phyloP scores from a whole-genome alignment of 2,888 invertebrate species.

The Bellardia bayeri region DNA sequence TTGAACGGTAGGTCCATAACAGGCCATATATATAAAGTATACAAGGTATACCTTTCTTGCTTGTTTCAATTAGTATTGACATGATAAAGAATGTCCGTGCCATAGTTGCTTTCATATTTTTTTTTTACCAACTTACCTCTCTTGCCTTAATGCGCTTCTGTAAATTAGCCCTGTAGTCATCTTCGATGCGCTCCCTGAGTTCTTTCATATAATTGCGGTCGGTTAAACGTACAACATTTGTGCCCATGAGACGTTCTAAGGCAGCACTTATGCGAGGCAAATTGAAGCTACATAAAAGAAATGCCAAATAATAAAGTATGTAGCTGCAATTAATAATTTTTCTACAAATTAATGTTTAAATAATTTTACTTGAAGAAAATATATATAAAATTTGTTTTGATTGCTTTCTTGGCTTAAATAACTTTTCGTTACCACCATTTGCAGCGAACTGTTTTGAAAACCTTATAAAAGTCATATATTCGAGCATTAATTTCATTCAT shows the following conservation, averaged over 20 bases:
- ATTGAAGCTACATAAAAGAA: conserved; percentile 79
- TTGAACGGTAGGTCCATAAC: too few species aligned
- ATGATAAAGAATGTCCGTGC: too few species aligned
- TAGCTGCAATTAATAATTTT: not conserved
- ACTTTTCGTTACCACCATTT: conserved; percentile 46
- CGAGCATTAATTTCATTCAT: not conserved
- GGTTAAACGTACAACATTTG: conserved; percentile 87
- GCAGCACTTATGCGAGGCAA: conserved; percentile 83
- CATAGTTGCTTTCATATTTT: too few species aligned
- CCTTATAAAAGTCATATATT: conserved; percentile 8
- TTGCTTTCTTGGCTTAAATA: not conserved
- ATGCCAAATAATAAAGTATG: conserved; percentile 10
- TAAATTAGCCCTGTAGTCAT: conserved; percentile 86
- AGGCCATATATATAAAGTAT: too few species aligned
- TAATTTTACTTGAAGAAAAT: conserved; percentile 15
- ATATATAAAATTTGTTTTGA: not conserved
- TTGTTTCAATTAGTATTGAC: too few species aligned
- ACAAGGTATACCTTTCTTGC: too few species aligned
- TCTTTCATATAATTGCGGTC: conserved; percentile 88
- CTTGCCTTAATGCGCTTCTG: conserved; percentile 86
- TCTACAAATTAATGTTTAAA: not conserved
- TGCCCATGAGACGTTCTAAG: conserved; percentile 84
- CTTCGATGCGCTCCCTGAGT: conserved; percentile 86
- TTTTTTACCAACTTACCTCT: conserved; percentile 84
- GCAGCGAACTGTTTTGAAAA: conserved; percentile 49